These are phyloP conservation scores for Pontoporia blainvillei DNA, from an alignment of 2,113 vertebrate genomes.

Conservation along the genomic window DNA sequence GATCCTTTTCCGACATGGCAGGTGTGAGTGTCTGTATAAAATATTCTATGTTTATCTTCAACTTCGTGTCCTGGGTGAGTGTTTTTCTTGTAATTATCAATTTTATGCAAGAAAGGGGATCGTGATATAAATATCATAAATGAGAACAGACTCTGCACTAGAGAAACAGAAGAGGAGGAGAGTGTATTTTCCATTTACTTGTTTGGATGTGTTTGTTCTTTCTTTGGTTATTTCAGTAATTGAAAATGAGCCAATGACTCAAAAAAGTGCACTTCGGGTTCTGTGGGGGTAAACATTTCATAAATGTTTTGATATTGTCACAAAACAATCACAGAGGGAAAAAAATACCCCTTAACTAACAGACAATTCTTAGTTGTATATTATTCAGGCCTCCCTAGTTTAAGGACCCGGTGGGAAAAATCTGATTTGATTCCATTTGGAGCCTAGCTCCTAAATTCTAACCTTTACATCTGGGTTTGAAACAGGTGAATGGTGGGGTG, in stretches of 20 bases:
- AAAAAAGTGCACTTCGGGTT: constrained; percentile 27
- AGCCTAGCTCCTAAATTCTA: not conserved
- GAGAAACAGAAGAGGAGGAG: constrained; percentile 26
- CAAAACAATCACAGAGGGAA: constrained; percentile 29
- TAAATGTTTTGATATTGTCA: constrained; percentile 59
- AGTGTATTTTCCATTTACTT: constrained; percentile 41
- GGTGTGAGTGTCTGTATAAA: constrained; percentile 88
- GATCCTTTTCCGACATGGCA: constrained; percentile 82
- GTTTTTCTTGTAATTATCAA: constrained; percentile 64
- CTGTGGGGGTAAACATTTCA: constrained; percentile 52
- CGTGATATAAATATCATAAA: constrained; percentile 58
- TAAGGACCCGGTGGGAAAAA: not conserved
- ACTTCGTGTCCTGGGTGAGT: constrained; percentile 94
- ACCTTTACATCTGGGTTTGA: not conserved
- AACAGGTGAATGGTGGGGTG: not conserved
- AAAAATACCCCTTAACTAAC: constrained; percentile 27
- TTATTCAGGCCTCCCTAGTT: not conserved
- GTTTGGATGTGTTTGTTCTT: constrained; percentile 59
- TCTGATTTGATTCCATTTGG: not conserved
- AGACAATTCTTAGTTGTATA: constrained; percentile 4
- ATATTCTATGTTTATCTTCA: constrained; percentile 91
- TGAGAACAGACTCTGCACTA: constrained; percentile 42
- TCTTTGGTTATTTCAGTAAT: constrained; percentile 55
- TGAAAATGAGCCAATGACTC: constrained; percentile 38
- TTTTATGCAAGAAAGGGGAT: constrained; percentile 45